Evolutionary conservation across 30 jellyfish, hydroid and myxozoan genomes (phyloP).

Genomic region (Cassiopea xamachana): DNA sequence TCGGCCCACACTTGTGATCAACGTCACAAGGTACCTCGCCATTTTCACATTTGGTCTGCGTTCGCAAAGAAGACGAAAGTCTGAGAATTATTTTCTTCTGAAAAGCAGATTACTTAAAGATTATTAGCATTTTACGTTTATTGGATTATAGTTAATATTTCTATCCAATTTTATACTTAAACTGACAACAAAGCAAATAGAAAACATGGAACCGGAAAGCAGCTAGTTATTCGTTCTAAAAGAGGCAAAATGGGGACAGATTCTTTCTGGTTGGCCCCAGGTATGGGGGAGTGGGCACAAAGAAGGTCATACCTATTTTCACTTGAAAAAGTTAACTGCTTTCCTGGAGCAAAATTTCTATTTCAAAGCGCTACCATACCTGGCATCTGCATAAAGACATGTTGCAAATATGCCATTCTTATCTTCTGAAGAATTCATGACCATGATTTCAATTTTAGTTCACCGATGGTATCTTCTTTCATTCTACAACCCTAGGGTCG

Average conservation of each 20-base stretch:
- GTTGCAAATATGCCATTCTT: too few species aligned
- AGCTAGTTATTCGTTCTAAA: background rate
- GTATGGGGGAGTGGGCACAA: too few species aligned
- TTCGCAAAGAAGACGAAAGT: background rate
- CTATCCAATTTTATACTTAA: slow-evolving; percentile 15
- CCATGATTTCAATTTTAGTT: too few species aligned
- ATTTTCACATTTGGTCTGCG: background rate
- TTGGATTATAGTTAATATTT: background rate
- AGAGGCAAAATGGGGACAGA: background rate
- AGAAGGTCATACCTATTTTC: too few species aligned
- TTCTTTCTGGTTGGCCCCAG: too few species aligned
- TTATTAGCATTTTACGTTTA: background rate
- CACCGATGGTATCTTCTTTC: too few species aligned
- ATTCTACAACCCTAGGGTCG: too few species aligned
- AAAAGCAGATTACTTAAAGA: background rate
- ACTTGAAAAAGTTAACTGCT: too few species aligned
- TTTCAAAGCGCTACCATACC: too few species aligned
- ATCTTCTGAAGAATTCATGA: too few species aligned
- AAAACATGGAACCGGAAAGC: slow-evolving; percentile 11
- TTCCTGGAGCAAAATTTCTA: too few species aligned
- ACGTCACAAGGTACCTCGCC: background rate
- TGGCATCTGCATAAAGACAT: too few species aligned
- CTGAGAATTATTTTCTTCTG: background rate
- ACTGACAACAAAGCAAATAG: background rate
- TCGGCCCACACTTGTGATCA: background rate